Percentiles rank a stretch among this genome's conserved stretches.
phyloP scores from a whole-genome alignment of 2,113 vertebrate species.

The Ptilorrhoa leucosticta region DNA sequence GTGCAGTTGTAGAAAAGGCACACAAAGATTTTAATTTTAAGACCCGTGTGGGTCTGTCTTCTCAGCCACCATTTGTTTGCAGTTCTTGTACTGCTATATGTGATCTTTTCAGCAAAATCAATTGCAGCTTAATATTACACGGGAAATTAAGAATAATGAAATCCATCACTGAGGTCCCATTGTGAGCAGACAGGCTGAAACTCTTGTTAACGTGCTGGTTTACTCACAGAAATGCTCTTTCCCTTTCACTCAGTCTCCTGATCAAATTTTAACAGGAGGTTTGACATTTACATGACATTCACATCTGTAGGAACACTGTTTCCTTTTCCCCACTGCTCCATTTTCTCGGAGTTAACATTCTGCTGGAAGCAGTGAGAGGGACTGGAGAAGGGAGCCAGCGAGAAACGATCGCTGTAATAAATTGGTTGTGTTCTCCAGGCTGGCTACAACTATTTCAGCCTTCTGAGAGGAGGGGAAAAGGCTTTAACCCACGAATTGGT shows the following conservation, averaged over 20 bases:
- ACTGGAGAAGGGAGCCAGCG: neutral
- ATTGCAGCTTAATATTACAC: neutral
- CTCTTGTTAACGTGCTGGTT: neutral
- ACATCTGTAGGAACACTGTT: conserved; percentile 14
- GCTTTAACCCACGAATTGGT: neutral
- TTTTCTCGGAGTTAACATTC: neutral
- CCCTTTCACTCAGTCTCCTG: neutral
- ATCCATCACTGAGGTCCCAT: neutral
- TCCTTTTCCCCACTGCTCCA: neutral
- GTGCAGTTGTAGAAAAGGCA: neutral
- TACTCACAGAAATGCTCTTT: neutral
- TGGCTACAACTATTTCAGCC: neutral
- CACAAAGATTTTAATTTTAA: neutral
- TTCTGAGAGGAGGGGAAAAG: neutral
- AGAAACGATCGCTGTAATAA: neutral
- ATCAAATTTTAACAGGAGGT: conserved; percentile 20
- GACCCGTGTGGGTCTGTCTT: neutral
- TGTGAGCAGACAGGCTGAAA: neutral
- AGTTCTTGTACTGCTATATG: neutral
- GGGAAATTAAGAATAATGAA: neutral
- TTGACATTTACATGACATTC: conserved; percentile 58
- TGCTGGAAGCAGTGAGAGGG: neutral
- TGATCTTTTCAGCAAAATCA: neutral
- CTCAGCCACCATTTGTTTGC: neutral
- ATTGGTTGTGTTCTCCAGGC: neutral